Base-by-base conservation (phyloP, 2,797 vertebrate genomes). In the Crax fasciolata region DNA sequence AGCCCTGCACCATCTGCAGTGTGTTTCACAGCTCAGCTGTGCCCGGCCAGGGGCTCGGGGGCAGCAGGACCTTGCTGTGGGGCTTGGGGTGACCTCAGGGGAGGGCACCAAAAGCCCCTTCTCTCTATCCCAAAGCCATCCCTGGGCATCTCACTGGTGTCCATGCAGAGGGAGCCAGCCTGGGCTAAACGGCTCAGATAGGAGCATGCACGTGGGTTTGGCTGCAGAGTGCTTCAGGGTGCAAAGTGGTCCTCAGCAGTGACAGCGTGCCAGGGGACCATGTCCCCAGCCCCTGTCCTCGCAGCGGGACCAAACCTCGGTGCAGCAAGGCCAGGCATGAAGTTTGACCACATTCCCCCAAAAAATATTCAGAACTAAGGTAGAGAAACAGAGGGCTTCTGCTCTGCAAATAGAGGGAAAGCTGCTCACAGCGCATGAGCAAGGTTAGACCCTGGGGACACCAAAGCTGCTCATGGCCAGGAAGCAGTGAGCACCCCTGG, bases 171-270 rank as follows among this genome's bases (percentile, higher is more conserved):
- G 6, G 30, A 93, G 32, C 24, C 83, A 74, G 66, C 25, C 3
- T 13, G 46, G 46, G 61, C 84, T 41, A 84, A 87, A 62, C 2
- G 27, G 14, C 39, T 91, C 30, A 14, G 8, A 43, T n/a, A 13
- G 16, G 55, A 41, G 52, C 52, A 18, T 1, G 15, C 52, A 18
- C 7, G 6, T 19, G 17, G 52, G 16, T 30, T 54, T 54, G 16
- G 55, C 27, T 23, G 15, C 57, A n/a, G 39, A 1, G 0, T 19
- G 43, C 17, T 7, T 0, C 1, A 25, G 21, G 4, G 0, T 19
- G 39, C 2, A 2, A 71, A 32, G 43, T 3, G 2, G 4, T 24
- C 38, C 59, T 55, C 30, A 9, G 73, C 58, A 75, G 58, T 30
- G 89, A 71, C 73, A 80, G 11, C 43, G 24, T 21, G 2, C 1